Percentiles rank a stretch among this genome's conserved stretches.
Conservation (phyloP, 2,888 invertebrate genomes). For the Ornithoptera alexandrae region DNA sequence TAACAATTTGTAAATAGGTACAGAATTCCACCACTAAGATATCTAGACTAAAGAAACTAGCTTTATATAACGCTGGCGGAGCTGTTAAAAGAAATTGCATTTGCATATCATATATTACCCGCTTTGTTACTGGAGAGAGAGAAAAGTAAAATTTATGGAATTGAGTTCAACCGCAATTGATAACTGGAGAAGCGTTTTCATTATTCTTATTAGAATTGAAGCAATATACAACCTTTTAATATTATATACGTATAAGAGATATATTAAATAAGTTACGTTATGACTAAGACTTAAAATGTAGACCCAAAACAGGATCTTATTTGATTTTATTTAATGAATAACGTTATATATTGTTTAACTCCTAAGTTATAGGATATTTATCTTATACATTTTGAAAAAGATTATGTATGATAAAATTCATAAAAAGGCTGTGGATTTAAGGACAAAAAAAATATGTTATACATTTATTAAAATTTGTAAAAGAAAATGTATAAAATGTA, state of each 20-base stretch:
- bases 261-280: too few species aligned
- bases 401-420: too few species aligned
- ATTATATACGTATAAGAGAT: background rate
- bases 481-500: too few species aligned
- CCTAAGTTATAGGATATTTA: too few species aligned
- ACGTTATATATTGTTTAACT: too few species aligned
- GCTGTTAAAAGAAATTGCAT: constrained; percentile 73
- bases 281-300: too few species aligned
- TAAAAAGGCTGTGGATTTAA: too few species aligned
- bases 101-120: constrained; percentile 60
- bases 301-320: too few species aligned
- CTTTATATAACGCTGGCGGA: constrained; percentile 43
- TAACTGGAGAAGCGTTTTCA: background rate
- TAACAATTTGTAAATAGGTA: constrained; percentile 26
- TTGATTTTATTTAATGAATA: too few species aligned
- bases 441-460: too few species aligned
- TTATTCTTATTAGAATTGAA: background rate
- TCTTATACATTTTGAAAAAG: too few species aligned
- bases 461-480: too few species aligned
- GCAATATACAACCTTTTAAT: background rate
- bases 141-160: constrained; percentile 43
- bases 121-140: constrained; percentile 37
- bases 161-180: constrained; percentile 5
- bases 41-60: constrained; percentile 17
- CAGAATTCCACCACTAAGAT: constrained; percentile 32